Base-by-base conservation (phyloP, 2,888 invertebrate species). In the Agonopterix arenella region DNA sequence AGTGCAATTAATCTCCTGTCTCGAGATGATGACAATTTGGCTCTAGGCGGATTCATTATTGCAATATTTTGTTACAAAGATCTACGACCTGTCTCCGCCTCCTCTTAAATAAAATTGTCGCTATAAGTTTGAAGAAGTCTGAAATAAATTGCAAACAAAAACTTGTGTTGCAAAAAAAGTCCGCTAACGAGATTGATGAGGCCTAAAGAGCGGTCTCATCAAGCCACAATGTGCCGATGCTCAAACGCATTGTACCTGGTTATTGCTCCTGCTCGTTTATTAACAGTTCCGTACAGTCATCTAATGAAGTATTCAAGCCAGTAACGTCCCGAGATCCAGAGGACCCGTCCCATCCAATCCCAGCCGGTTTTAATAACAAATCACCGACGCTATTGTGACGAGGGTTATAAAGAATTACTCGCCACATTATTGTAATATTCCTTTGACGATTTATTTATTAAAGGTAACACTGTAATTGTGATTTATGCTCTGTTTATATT, bases 301-400 rank as follows among this genome's bases (percentile, higher is more conserved):
- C 80, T 86, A 81, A 86, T 86, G 82, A 85, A 84, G 82, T 80
- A 84, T 85, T 84, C 79, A 83, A 7, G 46, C 41, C 58, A n/a
- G 28, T 28, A 28, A 28, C 28, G 28, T 28, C 7, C 28, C 7
- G 28, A 5, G 28, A 1, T 28, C 28, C 28, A n/a, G 59, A 59
- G 66, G 58, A 61, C 61, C 60, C 53, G 59, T 44, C 54, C 64
- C 62, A 62, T 62, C 64, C 65, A 62, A 55, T 65, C 54, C 68
- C 61, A 60, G 65, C 70, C 69, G 72, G 67, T 73, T 73, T 66
- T 73, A 70, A 70, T 68, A 74, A 74, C 72, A 74, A 80, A 77
- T 77, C 75, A 76, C 74, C 66, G 64, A 60, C 53, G 55, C 66
- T 59, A 72, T 79, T 77, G 73, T 75, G 61, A 59, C 7, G 55